Evolutionary conservation across 1,140 invertebrate species (phyloP), one percentile per base, ranked within the genome.

Genomic region (Coenobita brevimanus): DNA sequence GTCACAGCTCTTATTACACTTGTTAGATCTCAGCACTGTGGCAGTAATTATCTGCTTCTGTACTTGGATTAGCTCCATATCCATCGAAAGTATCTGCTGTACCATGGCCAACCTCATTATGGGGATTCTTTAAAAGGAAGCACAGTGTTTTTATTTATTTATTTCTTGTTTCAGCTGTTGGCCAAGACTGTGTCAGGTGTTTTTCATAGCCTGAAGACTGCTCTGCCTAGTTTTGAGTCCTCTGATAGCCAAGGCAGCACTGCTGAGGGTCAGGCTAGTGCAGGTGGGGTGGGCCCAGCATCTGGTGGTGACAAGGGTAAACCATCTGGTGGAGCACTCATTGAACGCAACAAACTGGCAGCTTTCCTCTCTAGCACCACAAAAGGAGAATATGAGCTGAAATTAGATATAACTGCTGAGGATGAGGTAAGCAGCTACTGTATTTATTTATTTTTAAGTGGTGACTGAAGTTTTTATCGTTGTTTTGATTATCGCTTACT

Each of bases 111-210:
- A n/a, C n/a, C n/a, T n/a, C n/a, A n/a, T n/a, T n/a, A n/a, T n/a
- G n/a, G n/a, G n/a, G n/a, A n/a, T n/a, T n/a, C n/a, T n/a, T 73
- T 73, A 10, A 0, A 21, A 13, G 10, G n/a, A 57, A 57, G 41
- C 36, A 33, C 33, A 71, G 1, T 50, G 33, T 21, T 36, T 17
- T 80, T 60, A 38, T 27, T 15, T 30, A 60, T 43, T 36, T 64
- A 4, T 76, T 30, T 43, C 38, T 73, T 3, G 41, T 88, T 73
- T n/a, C 82, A 91, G 76, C 89, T 90, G 54, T 86, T 91, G 21
- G 91, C 91, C 17, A 91, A 91, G 89, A 92, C 91, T 73, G 91
- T 92, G 36, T 92, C 92, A 38, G 92, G 90, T n/a, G 91, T 92
- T 30, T 91, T 92, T 60, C 90, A 92, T 83, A 92, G 89, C 24